Conservation (phyloP, 2,888 invertebrate species). For the Teleogryllus oceanicus region DNA sequence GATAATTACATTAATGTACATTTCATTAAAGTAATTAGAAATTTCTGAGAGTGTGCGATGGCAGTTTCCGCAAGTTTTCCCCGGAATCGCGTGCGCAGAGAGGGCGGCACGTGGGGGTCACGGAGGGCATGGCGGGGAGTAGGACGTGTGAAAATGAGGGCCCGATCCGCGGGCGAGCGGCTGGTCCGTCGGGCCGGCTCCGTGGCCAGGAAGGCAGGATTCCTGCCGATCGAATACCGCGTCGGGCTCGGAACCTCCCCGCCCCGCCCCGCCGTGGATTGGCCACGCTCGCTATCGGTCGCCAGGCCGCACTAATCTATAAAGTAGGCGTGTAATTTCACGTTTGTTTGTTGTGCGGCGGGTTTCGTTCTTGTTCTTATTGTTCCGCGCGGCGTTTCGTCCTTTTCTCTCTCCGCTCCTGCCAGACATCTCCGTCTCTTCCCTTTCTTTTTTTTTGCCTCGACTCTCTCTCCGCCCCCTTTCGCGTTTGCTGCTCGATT, state of each 20-base stretch:
- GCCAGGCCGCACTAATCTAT: slow-evolving; percentile 27
- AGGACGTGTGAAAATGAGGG: slow-evolving; percentile 3
- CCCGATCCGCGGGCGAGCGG: not conserved
- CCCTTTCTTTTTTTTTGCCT: no score
- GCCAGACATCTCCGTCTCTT: no score
- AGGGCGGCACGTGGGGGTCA: not conserved
- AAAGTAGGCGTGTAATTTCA: slow-evolving; percentile 30
- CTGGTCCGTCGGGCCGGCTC: not conserved
- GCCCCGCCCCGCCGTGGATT: not conserved
- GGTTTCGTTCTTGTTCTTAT: slow-evolving; percentile 26
- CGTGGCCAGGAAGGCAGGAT: not conserved
- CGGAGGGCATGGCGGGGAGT: not conserved
- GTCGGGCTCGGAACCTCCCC: not conserved
- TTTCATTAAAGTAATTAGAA: no score
- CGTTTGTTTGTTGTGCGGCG: slow-evolving; percentile 30
- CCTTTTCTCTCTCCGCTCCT: not conserved
- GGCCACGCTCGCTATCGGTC: slow-evolving; percentile 19
- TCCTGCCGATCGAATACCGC: slow-evolving; percentile 9
- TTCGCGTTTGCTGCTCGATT: not conserved
- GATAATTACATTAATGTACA: no score
- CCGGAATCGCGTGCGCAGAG: not conserved
- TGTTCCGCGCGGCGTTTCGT: slow-evolving; percentile 19
- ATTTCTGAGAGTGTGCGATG: no score
- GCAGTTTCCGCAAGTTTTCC: no score
- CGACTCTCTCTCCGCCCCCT: slow-evolving; percentile 8